A percentile compares a stretch with the other conserved stretches of the same genome.
Conservation (phyloP, 2,888 invertebrate species). For the Loripinus fragilis region DNA sequence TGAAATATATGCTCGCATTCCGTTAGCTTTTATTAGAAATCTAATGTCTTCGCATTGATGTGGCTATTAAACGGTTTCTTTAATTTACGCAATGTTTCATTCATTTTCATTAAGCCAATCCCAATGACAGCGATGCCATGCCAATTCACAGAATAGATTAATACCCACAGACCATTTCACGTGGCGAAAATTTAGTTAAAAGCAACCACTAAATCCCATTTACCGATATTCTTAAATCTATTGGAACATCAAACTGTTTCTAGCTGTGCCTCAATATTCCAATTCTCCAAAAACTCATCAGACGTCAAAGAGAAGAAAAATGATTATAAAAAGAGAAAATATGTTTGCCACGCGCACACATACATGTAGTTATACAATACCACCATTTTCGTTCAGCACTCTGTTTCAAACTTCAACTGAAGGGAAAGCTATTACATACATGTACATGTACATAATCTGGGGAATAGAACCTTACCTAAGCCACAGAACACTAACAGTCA, state of each 20-base stretch:
- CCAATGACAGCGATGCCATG: constrained; percentile 1
- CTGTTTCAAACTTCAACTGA: too few relatives aligned
- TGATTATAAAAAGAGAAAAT: too few relatives aligned
- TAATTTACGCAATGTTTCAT: constrained; percentile 11
- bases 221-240: not conserved
- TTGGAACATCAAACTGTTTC: constrained; percentile 6
- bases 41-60: too few relatives aligned
- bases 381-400: too few relatives aligned
- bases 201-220: constrained; percentile 15
- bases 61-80: not conserved
- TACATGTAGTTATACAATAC: too few relatives aligned
- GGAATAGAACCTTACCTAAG: too few relatives aligned
- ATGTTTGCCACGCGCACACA: too few relatives aligned
- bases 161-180: constrained; percentile 10
- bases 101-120: constrained; percentile 8
- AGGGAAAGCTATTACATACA: too few relatives aligned
- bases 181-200: constrained; percentile 13
- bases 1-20: too few relatives aligned
- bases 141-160: not conserved
- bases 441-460: too few relatives aligned
- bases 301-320: not conserved
- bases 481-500: too few relatives aligned
- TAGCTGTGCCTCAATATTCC: not conserved
- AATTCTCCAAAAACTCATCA: constrained; percentile 1
- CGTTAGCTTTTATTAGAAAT: too few relatives aligned